phyloP scores from a whole-genome alignment of 2,888 invertebrate species.

The Acanthopleura granulata region DNA sequence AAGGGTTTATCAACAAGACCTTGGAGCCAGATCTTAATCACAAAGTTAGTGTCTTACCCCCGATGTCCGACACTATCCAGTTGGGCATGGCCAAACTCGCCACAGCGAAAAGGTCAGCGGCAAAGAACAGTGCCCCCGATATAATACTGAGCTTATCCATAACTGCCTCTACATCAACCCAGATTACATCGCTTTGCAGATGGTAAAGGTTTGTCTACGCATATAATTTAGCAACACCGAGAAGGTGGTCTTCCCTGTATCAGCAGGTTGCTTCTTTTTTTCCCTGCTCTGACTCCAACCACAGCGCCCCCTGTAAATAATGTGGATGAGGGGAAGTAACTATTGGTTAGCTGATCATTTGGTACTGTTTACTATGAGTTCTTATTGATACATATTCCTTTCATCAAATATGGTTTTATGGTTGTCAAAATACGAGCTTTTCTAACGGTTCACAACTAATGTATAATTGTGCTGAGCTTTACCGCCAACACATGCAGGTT shows the following conservation, averaged over 20 bases:
- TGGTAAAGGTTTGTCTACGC: too few relatives aligned
- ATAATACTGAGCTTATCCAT: conserved; percentile 95
- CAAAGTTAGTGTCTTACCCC: conserved; percentile 74
- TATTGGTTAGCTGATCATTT: neutral
- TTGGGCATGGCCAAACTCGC: conserved; percentile 94
- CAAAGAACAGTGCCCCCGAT: conserved; percentile 90
- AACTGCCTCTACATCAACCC: neutral
- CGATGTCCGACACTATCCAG: conserved; percentile 96
- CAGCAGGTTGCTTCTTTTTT: conserved; percentile 4
- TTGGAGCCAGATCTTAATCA: too few relatives aligned
- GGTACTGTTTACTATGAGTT: too few relatives aligned
- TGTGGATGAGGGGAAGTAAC: neutral
- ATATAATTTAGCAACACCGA: too few relatives aligned
- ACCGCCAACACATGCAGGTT: too few relatives aligned
- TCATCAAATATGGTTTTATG: too few relatives aligned
- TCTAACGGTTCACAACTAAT: too few relatives aligned
- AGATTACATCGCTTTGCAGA: too few relatives aligned
- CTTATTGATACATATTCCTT: too few relatives aligned
- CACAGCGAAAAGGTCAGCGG: conserved; percentile 94
- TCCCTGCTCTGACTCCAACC: neutral
- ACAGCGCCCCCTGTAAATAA: conserved; percentile 10
- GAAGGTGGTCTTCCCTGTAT: neutral
- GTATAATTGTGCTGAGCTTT: too few relatives aligned
- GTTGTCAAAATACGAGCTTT: too few relatives aligned
- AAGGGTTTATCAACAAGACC: too few relatives aligned